phyloP scores from a whole-genome alignment of 2,113 vertebrate species.

The Gallinago jamesoni region DNA sequence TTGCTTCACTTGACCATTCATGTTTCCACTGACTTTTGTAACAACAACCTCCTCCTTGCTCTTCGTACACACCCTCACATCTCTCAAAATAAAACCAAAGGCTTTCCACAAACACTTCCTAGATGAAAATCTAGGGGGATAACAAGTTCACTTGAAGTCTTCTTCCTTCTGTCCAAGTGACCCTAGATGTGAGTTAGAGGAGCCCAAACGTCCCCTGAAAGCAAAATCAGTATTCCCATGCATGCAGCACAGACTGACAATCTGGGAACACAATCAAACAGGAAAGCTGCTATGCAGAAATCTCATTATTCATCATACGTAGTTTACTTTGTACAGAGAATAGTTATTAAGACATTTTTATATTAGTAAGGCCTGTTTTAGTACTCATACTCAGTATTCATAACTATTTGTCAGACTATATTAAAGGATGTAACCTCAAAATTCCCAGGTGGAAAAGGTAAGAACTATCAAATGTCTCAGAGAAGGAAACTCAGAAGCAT shows the following conservation, averaged over 20 bases:
- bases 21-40: neutral
- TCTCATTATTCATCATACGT: neutral
- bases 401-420: neutral
- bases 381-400: neutral
- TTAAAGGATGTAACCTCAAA: conserved; percentile 8
- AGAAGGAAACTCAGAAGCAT: neutral
- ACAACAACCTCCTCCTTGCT: neutral
- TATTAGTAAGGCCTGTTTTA: neutral
- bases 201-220: neutral
- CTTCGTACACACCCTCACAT: neutral
- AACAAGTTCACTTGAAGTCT: neutral
- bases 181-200: neutral
- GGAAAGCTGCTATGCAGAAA: neutral
- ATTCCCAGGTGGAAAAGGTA: neutral
- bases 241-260: neutral
- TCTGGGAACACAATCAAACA: neutral
- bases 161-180: neutral
- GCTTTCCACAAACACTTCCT: neutral
- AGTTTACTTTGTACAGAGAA: neutral
- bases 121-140: neutral
- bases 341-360: neutral
- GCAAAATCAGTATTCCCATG: neutral
- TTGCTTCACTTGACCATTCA: neutral
- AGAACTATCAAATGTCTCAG: neutral
- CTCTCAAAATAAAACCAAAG: neutral